A percentile compares a stretch with the other conserved stretches of the same genome.
These are phyloP conservation scores for Pteria penguin DNA, from an alignment of 2,888 invertebrate genomes.

Conservation along the genomic window DNA sequence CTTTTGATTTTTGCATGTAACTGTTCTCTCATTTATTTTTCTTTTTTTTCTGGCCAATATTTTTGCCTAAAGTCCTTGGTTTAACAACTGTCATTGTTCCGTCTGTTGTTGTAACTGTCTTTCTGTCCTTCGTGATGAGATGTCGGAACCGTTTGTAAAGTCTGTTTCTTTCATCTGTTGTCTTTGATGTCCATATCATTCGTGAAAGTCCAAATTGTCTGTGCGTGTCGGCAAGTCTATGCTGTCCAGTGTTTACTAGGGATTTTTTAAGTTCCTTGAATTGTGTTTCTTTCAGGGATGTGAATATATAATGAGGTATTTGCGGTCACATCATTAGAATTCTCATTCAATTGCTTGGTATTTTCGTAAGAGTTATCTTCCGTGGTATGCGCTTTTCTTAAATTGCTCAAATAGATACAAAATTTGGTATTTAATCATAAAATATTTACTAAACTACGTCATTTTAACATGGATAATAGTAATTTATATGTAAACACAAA, in stretches of 20 bases:
- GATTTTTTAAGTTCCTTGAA: constrained; percentile 12
- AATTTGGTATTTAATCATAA: no score
- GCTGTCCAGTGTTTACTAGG: constrained; percentile 20
- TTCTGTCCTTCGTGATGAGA: constrained; percentile 5
- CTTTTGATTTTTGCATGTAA: constrained; percentile 1
- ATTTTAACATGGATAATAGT: no score
- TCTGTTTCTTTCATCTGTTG: constrained; percentile 26
- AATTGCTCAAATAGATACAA: no score
- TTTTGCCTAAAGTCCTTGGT: constrained; percentile 17
- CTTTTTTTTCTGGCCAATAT: constrained; percentile 30
- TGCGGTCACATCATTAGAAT: no score
- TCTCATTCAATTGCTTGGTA: no score
- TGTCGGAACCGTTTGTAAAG: constrained; percentile 15
- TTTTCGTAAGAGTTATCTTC: no score
- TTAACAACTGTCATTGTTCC: background rate
- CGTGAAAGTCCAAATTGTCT: constrained; percentile 2
- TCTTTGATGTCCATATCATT: constrained; percentile 15
- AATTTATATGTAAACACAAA: no score
- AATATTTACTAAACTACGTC: no score
- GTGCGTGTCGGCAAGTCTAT: constrained; percentile 6
- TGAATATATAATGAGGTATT: no score
- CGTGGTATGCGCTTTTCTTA: no score
- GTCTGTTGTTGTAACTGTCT: constrained; percentile 15
- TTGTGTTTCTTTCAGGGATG: no score
- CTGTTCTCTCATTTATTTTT: constrained; percentile 22